Evolutionary conservation across 2,888 invertebrate genomes (phyloP).

Genomic region (Zonitis immaculata): DNA sequence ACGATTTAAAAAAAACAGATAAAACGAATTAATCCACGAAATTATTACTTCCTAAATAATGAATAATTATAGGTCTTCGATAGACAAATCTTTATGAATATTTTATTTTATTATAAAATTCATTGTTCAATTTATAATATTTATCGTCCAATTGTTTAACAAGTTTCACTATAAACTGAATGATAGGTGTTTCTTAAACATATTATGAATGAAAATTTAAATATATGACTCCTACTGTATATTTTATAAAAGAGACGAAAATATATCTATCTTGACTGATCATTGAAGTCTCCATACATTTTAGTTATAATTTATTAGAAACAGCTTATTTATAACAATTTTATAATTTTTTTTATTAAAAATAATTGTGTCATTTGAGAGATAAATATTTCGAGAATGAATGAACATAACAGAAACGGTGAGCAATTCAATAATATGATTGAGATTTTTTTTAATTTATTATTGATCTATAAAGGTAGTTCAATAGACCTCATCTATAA

Average conservation of each 20-base stretch:
- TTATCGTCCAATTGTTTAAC: neutral
- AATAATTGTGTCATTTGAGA: neutral
- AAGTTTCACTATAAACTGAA: neutral
- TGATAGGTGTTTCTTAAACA: neutral
- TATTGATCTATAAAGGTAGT: conserved; percentile 29
- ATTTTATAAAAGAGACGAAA: too few species aligned
- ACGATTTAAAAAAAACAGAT: neutral
- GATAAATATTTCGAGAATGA: neutral
- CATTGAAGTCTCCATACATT: neutral
- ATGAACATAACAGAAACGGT: neutral
- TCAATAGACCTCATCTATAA: conserved; percentile 24
- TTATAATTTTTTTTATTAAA: neutral
- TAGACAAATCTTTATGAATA: neutral
- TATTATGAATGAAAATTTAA: neutral
- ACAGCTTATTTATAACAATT: neutral
- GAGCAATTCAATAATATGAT: conserved; percentile 7
- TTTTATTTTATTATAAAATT: neutral
- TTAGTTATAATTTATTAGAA: too few species aligned
- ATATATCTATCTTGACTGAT: neutral
- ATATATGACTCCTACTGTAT: neutral
- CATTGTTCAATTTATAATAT: neutral
- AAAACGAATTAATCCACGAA: neutral
- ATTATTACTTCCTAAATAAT: conserved; percentile 2
- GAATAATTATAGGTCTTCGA: conserved; percentile 2
- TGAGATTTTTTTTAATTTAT: conserved; percentile 1